phyloP scores from a whole-genome alignment of 2,797 vertebrate species.

The Lepilemur septentrionalis region DNA sequence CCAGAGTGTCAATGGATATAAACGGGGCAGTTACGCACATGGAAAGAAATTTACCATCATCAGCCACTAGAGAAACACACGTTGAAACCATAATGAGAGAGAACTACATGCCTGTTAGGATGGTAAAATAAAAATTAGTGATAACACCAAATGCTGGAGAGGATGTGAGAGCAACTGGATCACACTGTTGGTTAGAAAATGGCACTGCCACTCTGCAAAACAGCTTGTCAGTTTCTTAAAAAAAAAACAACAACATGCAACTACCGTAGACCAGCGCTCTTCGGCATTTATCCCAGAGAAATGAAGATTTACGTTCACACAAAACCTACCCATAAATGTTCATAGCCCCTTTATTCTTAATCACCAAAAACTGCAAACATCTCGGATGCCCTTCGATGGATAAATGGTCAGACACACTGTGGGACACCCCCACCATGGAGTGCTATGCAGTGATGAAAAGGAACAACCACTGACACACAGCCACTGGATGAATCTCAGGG shows the following conservation, averaged over 20 bases:
- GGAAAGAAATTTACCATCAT: background rate
- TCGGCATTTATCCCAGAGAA: background rate
- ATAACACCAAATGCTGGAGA: background rate
- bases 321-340: background rate
- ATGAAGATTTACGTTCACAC: background rate
- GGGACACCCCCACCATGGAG: background rate
- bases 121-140: background rate
- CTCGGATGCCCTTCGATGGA: background rate
- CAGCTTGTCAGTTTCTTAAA: background rate
- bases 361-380: background rate
- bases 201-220: fast-evolving
- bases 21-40: background rate
- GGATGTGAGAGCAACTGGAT: background rate
- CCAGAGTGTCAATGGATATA: background rate
- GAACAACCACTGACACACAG: background rate
- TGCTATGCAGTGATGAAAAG: background rate
- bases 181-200: no score
- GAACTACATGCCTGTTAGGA: background rate
- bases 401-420: background rate
- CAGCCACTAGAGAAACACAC: background rate
- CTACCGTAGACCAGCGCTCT: background rate
- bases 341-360: background rate
- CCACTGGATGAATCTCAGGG: no score
- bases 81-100: background rate
- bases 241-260: background rate